A percentile compares a stretch with the other conserved stretches of the same genome.
Conservation (phyloP, 2,888 invertebrate genomes). For the Xylocampa areola region DNA sequence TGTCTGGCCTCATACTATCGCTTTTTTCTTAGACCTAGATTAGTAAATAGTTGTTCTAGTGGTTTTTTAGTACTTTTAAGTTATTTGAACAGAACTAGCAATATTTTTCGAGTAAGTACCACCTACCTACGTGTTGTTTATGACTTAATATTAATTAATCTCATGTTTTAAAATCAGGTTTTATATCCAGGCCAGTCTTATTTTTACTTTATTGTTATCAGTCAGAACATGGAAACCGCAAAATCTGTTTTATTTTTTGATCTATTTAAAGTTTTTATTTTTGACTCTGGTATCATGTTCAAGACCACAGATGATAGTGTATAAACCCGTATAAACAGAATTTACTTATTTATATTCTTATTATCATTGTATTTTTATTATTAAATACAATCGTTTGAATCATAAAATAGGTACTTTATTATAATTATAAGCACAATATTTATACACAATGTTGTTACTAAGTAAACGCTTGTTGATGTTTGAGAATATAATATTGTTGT, state of each 20-base stretch:
- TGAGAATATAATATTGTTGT: slow-evolving; percentile 66
- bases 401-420: background rate
- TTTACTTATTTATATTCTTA: slow-evolving; percentile 36
- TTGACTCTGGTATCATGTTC: too few species aligned
- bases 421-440: slow-evolving; percentile 44
- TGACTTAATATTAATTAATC: slow-evolving; percentile 1
- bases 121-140: too few species aligned
- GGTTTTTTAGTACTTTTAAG: background rate
- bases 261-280: too few species aligned
- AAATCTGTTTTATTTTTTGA: too few species aligned
- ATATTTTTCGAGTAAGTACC: too few species aligned
- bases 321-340: too few species aligned
- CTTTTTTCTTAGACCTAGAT: background rate
- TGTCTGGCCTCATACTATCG: too few species aligned
- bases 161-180: slow-evolving; percentile 9
- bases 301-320: too few species aligned
- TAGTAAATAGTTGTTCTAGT: background rate
- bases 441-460: slow-evolving; percentile 52
- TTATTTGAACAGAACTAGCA: too few species aligned
- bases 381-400: slow-evolving; percentile 11
- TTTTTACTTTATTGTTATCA: background rate
- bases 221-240: too few species aligned
- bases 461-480: slow-evolving; percentile 61
- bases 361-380: background rate
- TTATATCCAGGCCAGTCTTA: slow-evolving; percentile 16